Evolutionary conservation across 2,113 vertebrate genomes (phyloP).

Genomic region (Erpornis zantholeuca): DNA sequence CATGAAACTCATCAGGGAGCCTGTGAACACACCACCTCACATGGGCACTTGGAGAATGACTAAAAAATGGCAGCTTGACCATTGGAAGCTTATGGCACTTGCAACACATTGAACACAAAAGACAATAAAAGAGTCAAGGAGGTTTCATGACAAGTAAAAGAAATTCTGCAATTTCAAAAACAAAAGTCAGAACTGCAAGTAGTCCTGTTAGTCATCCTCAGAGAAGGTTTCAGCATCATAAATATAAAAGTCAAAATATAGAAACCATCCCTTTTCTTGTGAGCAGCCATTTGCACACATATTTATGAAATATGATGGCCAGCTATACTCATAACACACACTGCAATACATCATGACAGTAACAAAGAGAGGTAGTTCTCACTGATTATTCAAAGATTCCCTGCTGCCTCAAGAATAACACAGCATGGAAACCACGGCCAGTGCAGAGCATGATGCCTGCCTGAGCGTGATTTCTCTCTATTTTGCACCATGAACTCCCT

Average conservation of each 20-base stretch:
- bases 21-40: neutral
- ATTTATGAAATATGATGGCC: neutral
- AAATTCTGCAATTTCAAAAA: neutral
- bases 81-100: neutral
- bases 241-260: neutral
- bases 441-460: neutral
- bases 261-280: neutral
- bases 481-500: neutral
- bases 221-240: neutral
- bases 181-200: neutral
- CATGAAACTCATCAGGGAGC: neutral
- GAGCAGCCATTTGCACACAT: neutral
- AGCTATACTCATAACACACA: neutral
- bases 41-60: neutral
- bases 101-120: neutral
- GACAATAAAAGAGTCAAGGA: neutral
- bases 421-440: accelerated
- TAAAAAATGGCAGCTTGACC: neutral
- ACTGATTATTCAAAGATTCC: neutral
- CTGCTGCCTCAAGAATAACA: neutral
- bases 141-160: neutral
- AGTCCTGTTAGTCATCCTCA: neutral
- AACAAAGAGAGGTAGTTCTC: neutral
- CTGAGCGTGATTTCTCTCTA: neutral
- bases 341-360: neutral